Evolutionary conservation across 2,888 invertebrate genomes (phyloP).

Genomic region (Diloba caeruleocephala): DNA sequence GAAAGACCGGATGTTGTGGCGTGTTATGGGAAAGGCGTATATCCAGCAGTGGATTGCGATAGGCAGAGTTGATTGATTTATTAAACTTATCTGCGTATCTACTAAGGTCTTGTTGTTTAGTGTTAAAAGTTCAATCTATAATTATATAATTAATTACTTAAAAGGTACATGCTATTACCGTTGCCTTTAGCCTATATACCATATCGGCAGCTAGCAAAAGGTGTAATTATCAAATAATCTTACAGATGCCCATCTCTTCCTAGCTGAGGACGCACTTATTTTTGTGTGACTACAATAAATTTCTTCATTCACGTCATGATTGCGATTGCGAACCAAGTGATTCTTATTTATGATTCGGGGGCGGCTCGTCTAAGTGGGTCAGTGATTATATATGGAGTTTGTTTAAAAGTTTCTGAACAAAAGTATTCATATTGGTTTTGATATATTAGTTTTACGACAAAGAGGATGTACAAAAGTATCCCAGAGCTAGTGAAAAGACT

Average conservation of each 20-base stretch:
- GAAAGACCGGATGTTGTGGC: too few species aligned
- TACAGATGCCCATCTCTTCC: conserved; percentile 23
- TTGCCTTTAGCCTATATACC: neutral
- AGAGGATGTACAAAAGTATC: too few species aligned
- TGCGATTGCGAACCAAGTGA: conserved; percentile 62
- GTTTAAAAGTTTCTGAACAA: conserved; percentile 51
- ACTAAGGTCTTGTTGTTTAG: too few species aligned
- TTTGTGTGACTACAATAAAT: conserved; percentile 64
- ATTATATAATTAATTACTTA: too few species aligned
- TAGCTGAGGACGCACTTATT: conserved; percentile 55
- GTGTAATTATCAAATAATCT: conserved; percentile 34
- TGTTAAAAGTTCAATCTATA: too few species aligned
- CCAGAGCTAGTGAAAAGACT: too few species aligned
- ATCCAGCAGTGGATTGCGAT: too few species aligned
- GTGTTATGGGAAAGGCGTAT: too few species aligned
- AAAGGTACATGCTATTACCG: conserved; percentile 1
- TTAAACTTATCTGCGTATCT: conserved; percentile 1
- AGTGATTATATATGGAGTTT: conserved; percentile 64
- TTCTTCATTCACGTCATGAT: conserved; percentile 60
- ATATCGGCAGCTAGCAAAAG: conserved; percentile 11
- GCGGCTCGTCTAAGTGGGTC: conserved; percentile 58
- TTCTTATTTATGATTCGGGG: conserved; percentile 64
- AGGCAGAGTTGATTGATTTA: too few species aligned
- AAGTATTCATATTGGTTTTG: conserved; percentile 42
- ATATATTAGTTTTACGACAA: too few species aligned